Percentiles rank a stretch among this genome's conserved stretches.
Conservation (phyloP, 2,797 vertebrate genomes). For the Cryptoprocta ferox region DNA sequence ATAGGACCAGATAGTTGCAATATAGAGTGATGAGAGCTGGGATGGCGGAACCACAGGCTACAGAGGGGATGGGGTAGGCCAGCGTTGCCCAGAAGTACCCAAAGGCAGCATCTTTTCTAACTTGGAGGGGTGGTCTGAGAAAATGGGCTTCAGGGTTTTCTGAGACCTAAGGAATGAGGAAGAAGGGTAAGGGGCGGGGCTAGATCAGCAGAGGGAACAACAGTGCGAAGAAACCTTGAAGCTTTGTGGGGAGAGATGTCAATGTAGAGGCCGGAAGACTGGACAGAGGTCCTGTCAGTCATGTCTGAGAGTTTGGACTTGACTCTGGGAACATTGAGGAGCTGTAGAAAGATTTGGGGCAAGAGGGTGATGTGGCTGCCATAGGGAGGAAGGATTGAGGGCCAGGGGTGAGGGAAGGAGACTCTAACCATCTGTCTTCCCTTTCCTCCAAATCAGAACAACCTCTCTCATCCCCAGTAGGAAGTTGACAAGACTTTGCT, state of each 20-base stretch:
- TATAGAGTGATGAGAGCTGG: neutral
- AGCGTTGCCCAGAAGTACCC: neutral
- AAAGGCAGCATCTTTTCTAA: neutral
- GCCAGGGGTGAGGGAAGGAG: conserved; percentile 45
- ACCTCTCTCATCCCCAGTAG: neutral
- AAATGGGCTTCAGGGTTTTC: neutral
- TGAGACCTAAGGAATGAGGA: neutral
- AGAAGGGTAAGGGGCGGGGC: neutral
- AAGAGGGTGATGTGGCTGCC: neutral
- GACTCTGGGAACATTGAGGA: neutral
- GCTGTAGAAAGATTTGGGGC: neutral
- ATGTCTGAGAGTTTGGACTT: neutral
- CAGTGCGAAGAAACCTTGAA: neutral
- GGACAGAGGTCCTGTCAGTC: neutral
- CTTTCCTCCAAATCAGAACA: neutral
- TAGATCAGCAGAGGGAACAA: neutral
- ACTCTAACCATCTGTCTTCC: conserved; percentile 35
- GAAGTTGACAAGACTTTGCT: neutral
- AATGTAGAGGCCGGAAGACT: neutral
- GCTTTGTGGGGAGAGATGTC: neutral
- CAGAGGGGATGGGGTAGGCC: fast-evolving
- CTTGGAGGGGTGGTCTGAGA: neutral
- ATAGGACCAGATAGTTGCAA: neutral
- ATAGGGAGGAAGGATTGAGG: conserved; percentile 2
- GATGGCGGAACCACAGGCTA: neutral